Evolutionary conservation across 2,113 vertebrate genomes (phyloP).

Genomic region (Catharus bicknelli): DNA sequence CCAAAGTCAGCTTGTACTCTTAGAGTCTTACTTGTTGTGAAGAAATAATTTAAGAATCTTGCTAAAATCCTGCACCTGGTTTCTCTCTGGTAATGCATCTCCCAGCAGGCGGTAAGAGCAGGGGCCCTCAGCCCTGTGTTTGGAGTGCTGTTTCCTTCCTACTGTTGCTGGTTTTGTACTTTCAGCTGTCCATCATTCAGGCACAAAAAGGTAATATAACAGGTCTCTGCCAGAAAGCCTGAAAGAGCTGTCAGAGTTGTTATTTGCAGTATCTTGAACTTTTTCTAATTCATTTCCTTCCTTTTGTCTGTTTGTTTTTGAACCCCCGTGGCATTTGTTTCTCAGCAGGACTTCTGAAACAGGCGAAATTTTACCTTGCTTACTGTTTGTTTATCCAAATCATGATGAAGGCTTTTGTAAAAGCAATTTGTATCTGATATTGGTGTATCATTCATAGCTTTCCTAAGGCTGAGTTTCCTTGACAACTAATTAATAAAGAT

Average conservation of each 20-base stretch:
- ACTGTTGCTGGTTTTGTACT: not conserved
- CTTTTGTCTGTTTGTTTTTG: not conserved
- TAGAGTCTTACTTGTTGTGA: not conserved
- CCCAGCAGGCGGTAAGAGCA: not conserved
- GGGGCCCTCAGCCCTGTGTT: not conserved
- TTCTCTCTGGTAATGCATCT: not conserved
- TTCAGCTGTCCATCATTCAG: not conserved
- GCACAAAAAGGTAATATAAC: not conserved
- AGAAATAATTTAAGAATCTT: not conserved
- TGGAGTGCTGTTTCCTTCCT: not conserved
- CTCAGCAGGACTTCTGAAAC: not conserved
- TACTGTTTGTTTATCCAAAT: not conserved
- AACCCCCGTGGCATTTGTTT: not conserved
- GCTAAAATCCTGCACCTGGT: not conserved
- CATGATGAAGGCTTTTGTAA: not conserved
- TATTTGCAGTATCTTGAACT: not conserved
- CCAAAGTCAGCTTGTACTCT: not conserved
- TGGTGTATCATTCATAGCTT: constrained; percentile 9
- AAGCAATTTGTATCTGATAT: not conserved
- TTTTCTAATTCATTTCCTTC: not conserved
- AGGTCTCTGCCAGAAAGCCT: not conserved
- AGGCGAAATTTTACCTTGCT: not conserved
- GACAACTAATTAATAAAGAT: constrained; percentile 59
- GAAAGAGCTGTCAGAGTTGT: not conserved
- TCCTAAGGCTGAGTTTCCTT: constrained; percentile 23